These are phyloP conservation scores for Dioctria linearis DNA, from an alignment of 2,888 invertebrate genomes.

Conservation along the genomic window DNA sequence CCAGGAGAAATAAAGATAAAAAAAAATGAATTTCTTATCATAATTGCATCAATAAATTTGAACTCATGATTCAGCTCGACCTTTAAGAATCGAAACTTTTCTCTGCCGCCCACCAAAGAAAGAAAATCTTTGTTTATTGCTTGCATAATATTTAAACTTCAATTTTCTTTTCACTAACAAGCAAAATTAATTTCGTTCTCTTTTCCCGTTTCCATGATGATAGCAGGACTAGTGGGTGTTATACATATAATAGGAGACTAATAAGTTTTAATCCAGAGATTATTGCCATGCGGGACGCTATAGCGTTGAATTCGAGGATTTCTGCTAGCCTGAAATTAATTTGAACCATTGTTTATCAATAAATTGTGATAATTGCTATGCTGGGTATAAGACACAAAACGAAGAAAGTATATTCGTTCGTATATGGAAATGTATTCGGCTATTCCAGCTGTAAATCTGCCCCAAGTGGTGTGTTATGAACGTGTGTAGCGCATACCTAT, in stretches of 20 bases:
- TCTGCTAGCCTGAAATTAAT: constrained; percentile 17
- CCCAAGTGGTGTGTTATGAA: constrained; percentile 17
- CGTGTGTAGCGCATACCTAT: background rate
- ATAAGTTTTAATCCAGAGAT: constrained; percentile 30
- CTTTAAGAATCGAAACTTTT: too few species aligned
- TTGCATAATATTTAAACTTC: too few species aligned
- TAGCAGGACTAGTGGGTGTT: too few species aligned
- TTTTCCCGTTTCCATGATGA: too few species aligned
- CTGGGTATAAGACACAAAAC: background rate
- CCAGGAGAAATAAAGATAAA: too few species aligned
- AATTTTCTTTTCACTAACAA: too few species aligned
- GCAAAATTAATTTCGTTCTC: too few species aligned
- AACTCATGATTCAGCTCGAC: too few species aligned
- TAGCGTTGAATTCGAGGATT: background rate
- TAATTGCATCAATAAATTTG: too few species aligned
- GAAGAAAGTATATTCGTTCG: background rate
- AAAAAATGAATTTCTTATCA: too few species aligned
- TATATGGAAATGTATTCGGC: background rate
- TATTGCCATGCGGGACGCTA: background rate
- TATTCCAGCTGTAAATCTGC: constrained; percentile 11
- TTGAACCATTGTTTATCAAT: constrained; percentile 37
- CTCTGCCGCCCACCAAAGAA: too few species aligned
- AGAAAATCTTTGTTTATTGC: too few species aligned
- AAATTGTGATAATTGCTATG: constrained; percentile 36
- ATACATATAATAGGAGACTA: background rate